phyloP scores from a whole-genome alignment of 2,113 vertebrate genomes.

The Monarcha castaneiventris region DNA sequence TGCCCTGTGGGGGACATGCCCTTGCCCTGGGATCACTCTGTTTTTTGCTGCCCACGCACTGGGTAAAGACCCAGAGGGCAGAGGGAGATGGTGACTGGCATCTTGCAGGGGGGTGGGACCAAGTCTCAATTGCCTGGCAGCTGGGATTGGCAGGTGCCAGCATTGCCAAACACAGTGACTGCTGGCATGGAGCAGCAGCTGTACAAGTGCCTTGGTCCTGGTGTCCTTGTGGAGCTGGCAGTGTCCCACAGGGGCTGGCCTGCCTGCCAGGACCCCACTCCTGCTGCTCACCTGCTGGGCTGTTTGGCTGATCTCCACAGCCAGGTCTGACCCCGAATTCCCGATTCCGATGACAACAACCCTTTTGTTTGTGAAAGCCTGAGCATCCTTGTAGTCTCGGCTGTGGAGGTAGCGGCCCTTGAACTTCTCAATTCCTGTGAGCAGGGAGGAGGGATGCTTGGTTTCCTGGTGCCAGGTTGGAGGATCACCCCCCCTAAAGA shows the following conservation, averaged over 20 bases:
- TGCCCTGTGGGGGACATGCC: accelerated
- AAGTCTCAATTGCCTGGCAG: background rate
- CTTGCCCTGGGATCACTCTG: background rate
- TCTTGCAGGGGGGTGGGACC: accelerated
- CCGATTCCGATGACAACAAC: slow-evolving; percentile 88
- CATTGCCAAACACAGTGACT: background rate
- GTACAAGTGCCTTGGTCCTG: background rate
- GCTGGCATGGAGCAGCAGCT: accelerated
- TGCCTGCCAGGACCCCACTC: accelerated
- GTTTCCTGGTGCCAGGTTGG: background rate
- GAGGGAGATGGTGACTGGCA: background rate
- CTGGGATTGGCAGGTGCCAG: background rate
- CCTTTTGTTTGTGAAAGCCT: slow-evolving; percentile 76
- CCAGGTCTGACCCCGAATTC: slow-evolving; percentile 89
- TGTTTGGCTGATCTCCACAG: slow-evolving; percentile 86
- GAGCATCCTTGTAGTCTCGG: slow-evolving; percentile 83
- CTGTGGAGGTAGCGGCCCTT: slow-evolving; percentile 83
- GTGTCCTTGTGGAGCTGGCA: background rate
- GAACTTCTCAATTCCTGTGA: slow-evolving; percentile 84
- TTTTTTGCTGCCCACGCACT: background rate
- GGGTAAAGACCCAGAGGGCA: background rate
- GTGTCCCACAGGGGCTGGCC: background rate
- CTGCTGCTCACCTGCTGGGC: slow-evolving; percentile 80
- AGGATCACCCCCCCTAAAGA: background rate
- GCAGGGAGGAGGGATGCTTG: background rate